These are phyloP conservation scores for Sparidentex hasta DNA, from an alignment of 2,797 vertebrate genomes.

Conservation along the genomic window DNA sequence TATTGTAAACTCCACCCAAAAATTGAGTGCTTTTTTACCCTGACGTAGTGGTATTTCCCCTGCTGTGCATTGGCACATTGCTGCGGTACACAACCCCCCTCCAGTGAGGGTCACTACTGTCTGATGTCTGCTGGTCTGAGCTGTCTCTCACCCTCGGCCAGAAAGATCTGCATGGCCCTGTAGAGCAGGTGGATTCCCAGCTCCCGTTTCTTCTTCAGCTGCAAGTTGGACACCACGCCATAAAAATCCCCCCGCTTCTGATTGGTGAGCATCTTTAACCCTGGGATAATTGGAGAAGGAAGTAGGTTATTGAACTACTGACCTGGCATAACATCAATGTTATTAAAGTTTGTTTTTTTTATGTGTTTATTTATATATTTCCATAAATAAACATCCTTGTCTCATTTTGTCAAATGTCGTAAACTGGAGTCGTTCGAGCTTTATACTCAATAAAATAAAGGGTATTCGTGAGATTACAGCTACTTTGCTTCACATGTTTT, in stretches of 20 bases:
- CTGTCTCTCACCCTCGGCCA: conserved; percentile 93
- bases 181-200: conserved; percentile 90
- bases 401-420: too few species aligned
- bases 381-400: too few species aligned
- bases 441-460: not conserved
- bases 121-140: conserved; percentile 89
- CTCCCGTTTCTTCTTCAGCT: conserved; percentile 76
- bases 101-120: conserved; percentile 55
- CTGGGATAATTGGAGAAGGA: conserved; percentile 68
- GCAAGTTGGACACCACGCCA: conserved; percentile 87
- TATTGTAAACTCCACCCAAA: not conserved
- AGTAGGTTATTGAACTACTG: conserved; percentile 1
- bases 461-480: not conserved
- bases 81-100: not conserved
- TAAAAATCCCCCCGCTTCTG: conserved; percentile 92
- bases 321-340: not conserved
- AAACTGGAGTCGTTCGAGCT: not conserved
- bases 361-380: not conserved
- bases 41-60: conserved; percentile 34
- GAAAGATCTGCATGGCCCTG: conserved; percentile 91
- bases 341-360: not conserved
- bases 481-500: not conserved
- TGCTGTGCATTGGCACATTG: not conserved
- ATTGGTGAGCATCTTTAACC: conserved; percentile 92
- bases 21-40: not conserved